phyloP scores from a whole-genome alignment of 2,113 vertebrate genomes.

The Hymenochirus boettgeri region DNA sequence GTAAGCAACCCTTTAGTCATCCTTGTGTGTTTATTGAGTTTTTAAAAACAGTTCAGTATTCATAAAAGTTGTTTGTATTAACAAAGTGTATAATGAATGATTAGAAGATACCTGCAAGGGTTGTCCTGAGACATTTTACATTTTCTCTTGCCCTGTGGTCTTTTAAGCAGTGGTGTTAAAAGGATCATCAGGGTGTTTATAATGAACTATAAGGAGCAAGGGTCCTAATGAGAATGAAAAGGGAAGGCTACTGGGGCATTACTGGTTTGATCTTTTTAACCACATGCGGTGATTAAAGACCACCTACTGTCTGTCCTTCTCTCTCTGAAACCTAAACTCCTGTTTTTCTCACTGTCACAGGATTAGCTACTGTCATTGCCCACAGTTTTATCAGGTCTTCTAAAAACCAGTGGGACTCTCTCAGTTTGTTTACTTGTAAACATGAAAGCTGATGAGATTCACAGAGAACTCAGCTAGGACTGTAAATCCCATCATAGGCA shows the following conservation, averaged over 20 bases:
- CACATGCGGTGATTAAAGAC: conserved; percentile 67
- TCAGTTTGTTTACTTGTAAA: conserved; percentile 51
- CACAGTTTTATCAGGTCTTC: conserved; percentile 40
- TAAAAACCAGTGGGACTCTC: conserved; percentile 44
- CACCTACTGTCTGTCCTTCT: conserved; percentile 74
- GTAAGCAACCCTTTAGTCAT: no score
- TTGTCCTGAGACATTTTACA: conserved; percentile 41
- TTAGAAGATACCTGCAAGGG: conserved; percentile 27
- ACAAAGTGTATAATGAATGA: no score
- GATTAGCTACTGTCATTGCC: conserved; percentile 54
- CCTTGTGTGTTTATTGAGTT: no score
- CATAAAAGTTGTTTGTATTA: no score
- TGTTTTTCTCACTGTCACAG: conserved; percentile 55
- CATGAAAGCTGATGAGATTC: conserved; percentile 32
- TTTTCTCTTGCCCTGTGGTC: conserved; percentile 64
- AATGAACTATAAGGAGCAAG: conserved; percentile 35
- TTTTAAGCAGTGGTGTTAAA: conserved; percentile 67
- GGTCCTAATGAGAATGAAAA: conserved; percentile 48
- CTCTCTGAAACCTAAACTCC: conserved; percentile 49
- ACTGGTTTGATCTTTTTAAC: conserved; percentile 68
- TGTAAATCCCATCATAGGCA: neutral
- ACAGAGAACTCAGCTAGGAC: neutral
- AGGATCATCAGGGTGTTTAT: conserved; percentile 60
- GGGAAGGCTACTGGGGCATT: conserved; percentile 62
- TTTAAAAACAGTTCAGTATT: no score